Evolutionary conservation across 2,113 vertebrate genomes (phyloP).

Genomic region (Cheirogaleus medius): DNA sequence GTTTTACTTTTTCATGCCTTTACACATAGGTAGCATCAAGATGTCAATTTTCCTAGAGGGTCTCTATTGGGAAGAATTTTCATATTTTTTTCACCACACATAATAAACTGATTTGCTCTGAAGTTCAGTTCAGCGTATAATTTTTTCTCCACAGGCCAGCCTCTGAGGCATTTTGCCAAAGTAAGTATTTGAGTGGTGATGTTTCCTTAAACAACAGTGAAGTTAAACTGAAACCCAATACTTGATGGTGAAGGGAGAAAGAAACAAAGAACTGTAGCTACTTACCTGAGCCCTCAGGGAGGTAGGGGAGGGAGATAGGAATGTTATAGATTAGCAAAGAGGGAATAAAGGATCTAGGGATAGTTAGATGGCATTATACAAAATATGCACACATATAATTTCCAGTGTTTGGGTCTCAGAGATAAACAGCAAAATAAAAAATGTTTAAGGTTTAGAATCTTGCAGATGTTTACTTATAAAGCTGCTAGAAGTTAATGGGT

Average conservation of each 20-base stretch:
- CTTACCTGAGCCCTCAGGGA: background rate
- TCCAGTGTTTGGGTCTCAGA: background rate
- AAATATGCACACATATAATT: background rate
- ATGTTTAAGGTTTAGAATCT: background rate
- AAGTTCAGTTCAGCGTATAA: background rate
- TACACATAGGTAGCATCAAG: background rate
- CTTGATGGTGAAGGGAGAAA: background rate
- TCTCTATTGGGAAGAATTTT: background rate
- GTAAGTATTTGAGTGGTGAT: background rate
- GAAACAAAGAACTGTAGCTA: background rate
- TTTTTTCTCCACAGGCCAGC: background rate
- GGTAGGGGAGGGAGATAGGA: background rate
- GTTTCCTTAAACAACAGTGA: slow-evolving; percentile 22
- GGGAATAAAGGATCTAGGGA: background rate
- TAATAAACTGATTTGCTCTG: background rate
- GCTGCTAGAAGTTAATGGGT: background rate
- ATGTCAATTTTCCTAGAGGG: background rate
- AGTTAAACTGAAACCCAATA: background rate
- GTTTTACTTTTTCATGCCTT: background rate
- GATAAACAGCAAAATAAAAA: background rate
- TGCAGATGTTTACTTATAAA: background rate
- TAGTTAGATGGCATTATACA: background rate
- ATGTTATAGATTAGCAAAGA: background rate
- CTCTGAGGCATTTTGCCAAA: slow-evolving; percentile 21
- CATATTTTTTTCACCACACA: background rate